Percentiles rank a stretch among this genome's conserved stretches.
These are phyloP conservation scores for Drosophila nigromelanica DNA, from an alignment of 1,140 invertebrate species.

Conservation along the genomic window DNA sequence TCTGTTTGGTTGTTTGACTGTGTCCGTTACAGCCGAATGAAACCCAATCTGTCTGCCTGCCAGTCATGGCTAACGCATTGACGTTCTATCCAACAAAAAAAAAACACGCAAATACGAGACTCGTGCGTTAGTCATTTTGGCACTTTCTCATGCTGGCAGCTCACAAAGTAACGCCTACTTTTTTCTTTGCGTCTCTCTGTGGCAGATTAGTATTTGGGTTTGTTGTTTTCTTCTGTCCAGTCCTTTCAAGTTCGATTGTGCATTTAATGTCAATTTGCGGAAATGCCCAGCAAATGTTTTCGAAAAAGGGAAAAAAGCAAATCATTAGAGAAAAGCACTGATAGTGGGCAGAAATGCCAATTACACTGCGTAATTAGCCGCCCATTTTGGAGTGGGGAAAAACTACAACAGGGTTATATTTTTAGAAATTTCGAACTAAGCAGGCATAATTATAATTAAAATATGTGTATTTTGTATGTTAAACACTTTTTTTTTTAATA, in stretches of 20 bases:
- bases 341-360: constrained; percentile 6
- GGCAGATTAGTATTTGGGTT: constrained; percentile 31
- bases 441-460: constrained; percentile 8
- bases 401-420: background rate
- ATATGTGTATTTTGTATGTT: background rate
- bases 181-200: constrained; percentile 19
- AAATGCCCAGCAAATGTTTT: constrained; percentile 60
- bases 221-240: constrained; percentile 16
- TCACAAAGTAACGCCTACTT: constrained; percentile 63
- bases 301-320: constrained; percentile 31
- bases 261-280: constrained; percentile 73
- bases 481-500: background rate
- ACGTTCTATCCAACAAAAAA: constrained; percentile 13
- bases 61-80: constrained; percentile 37
- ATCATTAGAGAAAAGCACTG: constrained; percentile 36
- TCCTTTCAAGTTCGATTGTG: constrained; percentile 60
- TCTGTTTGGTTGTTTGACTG: constrained; percentile 44
- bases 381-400: background rate
- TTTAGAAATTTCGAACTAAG: background rate
- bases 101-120: constrained; percentile 6
- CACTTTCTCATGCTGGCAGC: constrained; percentile 76
- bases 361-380: constrained; percentile 50
- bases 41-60: constrained; percentile 74
- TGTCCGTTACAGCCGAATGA: constrained; percentile 69
- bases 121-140: constrained; percentile 77